A percentile compares a stretch with the other conserved stretches of the same genome.
These are phyloP conservation scores for Hylia prasina DNA, from an alignment of 2,113 vertebrate species.

Conservation along the genomic window DNA sequence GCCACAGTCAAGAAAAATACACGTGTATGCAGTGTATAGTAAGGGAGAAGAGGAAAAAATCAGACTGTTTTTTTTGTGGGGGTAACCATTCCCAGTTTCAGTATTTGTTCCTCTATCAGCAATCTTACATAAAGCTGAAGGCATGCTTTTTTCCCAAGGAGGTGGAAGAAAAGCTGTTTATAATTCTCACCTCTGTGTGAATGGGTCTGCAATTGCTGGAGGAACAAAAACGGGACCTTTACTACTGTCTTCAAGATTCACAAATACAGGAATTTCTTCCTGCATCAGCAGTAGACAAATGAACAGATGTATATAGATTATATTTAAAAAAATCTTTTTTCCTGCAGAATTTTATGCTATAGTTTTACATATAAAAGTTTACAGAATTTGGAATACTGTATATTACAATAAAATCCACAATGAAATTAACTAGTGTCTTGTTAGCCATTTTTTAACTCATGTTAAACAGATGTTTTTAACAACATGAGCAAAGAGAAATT, in stretches of 20 bases:
- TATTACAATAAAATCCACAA: not conserved
- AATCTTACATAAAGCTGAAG: not conserved
- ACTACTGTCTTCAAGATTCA: not conserved
- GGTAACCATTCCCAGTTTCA: not conserved
- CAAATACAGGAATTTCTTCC: not conserved
- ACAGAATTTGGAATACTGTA: not conserved
- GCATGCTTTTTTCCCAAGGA: not conserved
- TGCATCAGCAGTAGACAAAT: not conserved
- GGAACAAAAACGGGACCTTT: not conserved
- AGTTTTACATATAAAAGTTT: not conserved
- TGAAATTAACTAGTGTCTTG: not conserved
- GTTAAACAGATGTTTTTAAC: not conserved
- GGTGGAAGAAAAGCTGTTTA: not conserved
- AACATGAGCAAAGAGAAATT: not conserved
- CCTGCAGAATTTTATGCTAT: not conserved
- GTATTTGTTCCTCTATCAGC: not conserved
- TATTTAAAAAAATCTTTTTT: not conserved
- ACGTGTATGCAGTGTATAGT: rapidly evolving
- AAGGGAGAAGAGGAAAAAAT: not conserved
- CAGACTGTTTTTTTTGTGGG: not conserved
- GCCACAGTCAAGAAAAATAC: not conserved
- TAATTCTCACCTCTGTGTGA: rapidly evolving
- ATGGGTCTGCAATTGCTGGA: not conserved
- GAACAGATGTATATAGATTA: not conserved
- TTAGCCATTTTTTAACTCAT: not conserved